Base-by-base conservation (phyloP, 37 sponge, comb jelly and placozoan species). In the Haliclona indistincta region DNA sequence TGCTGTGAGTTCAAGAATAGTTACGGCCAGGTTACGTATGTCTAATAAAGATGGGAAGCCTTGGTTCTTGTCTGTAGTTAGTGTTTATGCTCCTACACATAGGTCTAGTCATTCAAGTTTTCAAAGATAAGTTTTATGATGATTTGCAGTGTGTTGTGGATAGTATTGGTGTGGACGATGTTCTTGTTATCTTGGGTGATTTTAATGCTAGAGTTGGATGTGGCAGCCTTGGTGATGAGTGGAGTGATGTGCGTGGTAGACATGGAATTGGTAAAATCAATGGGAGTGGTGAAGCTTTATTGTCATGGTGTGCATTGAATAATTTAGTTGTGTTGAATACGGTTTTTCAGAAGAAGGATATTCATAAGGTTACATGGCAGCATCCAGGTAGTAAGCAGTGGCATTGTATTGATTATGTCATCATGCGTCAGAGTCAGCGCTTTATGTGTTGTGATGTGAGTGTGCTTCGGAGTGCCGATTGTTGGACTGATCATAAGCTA, bases 371-470 rank as follows among this genome's bases (percentile, higher is more conserved):
- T 19, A 61, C 63, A 61, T 61, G 75, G 63, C 64, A 63, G 20
- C 66, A 63, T 42, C 64, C 77, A 10, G 61, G 7, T 17, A 44
- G 34, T 17, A 74, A 60, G 32, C 63, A 61, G 13, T 74, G 63
- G 75, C 62, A 61, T 28, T 74, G 75, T 3, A 74, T 74, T 26
- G 63, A 74, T 41, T 74, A 37, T 56, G 33, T 20, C 20, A 3
- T 35, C 7, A 53, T 30, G 2, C 3, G 56, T 10, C 68, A 67
- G 28, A 35, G 37, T 35, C 41, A 67, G 6, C 10, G 68, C 22
- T 32, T 7, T 7, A 19, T 26, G 11, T 67, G 68, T 20, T 35
- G 23, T 19, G 68, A 67, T 67, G 68, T 35, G 22, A n/a, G 37
- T 38, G 68, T 37, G 22, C 22, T 35, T 13, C 10, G 68, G 28